Base-by-base conservation (phyloP, 2,113 vertebrate species). In the Marcusenius ussheri region DNA sequence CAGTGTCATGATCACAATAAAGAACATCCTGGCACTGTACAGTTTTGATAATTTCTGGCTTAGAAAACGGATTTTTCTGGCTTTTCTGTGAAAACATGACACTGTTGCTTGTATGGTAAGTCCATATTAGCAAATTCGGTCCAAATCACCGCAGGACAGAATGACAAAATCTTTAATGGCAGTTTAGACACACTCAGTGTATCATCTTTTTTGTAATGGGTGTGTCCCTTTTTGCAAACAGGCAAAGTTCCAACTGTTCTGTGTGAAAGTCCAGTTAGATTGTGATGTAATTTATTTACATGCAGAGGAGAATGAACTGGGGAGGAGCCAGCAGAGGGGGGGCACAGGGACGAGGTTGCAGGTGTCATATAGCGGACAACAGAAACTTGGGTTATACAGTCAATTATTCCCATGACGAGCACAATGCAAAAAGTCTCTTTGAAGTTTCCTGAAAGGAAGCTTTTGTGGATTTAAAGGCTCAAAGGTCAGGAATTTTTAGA, bases 381-480 rank as follows among this genome's bases (percentile, higher is more conserved):
- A 87, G 49, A 87, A 53, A 53, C 85, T 39, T 87, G 50, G 85
- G 85, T 39, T 87, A 21, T 87, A 53, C 35, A 35, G 47, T 87
- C 50, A 53, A 19, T 56, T 87, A 51, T 49, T 53, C 49, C 27
- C 45, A 11, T 13, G 50, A 87, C 9, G 2, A 56, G 85, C 0
- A 51, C 85, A 87, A 87, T 87, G 47, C 17, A 51, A 51, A 51
- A 56, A 10, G 27, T 53, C 50, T 35, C 84, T 86, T 53, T 87
- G 49, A 87, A 56, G 49, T 87, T 87, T 87, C 3, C 83, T 53
- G 85, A 53, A 87, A 17, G 50, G 27, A 53, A 53, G 13, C 15
- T 51, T 87, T 35, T 87, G 50, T 53, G 49, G 31, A 39, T 87
- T 56, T 35, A 53, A 50, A 51, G 85, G 13, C 50, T 87, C 47